Evolutionary conservation across 1,140 invertebrate genomes (phyloP), one percentile per base, ranked within the genome.

Genomic region (Drusus annulatus): DNA sequence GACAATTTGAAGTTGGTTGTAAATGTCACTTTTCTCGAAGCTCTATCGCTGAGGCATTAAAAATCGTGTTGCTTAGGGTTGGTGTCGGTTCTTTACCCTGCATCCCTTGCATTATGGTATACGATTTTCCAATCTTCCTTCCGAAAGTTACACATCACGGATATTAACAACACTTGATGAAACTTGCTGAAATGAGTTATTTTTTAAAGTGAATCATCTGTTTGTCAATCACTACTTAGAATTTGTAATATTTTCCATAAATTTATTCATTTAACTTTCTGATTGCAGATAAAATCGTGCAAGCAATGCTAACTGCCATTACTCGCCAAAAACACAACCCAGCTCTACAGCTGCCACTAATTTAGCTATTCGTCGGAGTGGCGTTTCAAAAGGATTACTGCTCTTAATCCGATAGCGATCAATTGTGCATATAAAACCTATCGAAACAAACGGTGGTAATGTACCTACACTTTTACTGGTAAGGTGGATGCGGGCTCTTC

Each of bases 361-460:
- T 56, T 56, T 56, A 74, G 21, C 21, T 28, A 10, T 23, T 15
- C 15, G 16, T 15, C 52, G 28, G 13, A 25, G 69, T 74, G 56
- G 51, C 69, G 69, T 54, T 74, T 16, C 69, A 0, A 56, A 74
- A 56, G 52, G 69, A 74, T 74, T 74, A 74, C 69, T 28, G 69
- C 50, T 52, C 52, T 74, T 54, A 74, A 74, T 74, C 50, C 69
- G 69, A 74, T 74, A 28, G 69, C 54, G 69, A 74, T 74, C 69
- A 74, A 74, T 56, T 74, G 69, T 74, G 50, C 51, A 74, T 74
- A 74, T 74, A 74, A 74, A 74, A 28, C 50, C 51, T 36, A 74
- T 28, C 69, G 54, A 74, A 74, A 74, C 52, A 54, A 21, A 45
- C 31, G 65, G 62, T 63, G 25, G 25, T n/a, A 56, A 56, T 21